A percentile compares a stretch with the other conserved stretches of the same genome.
Conservation (phyloP, 1,140 invertebrate species). For the Calycopis cecrops region DNA sequence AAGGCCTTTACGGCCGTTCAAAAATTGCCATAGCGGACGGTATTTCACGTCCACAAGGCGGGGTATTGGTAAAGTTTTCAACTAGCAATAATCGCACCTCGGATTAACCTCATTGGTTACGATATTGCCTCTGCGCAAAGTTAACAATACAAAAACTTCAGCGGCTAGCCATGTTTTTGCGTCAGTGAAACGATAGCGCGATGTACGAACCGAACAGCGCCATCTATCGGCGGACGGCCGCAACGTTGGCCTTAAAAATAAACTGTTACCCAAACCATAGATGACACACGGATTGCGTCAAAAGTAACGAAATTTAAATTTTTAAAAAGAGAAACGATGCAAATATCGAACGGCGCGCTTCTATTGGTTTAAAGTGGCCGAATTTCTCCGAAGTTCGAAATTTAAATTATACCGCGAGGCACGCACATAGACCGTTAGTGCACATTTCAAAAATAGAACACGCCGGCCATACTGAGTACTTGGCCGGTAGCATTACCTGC, state of each 20-base stretch:
- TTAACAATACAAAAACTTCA: slow-evolving; percentile 44
- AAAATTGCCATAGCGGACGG: slow-evolving; percentile 35
- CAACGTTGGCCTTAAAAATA: background rate
- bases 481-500: slow-evolving; percentile 59
- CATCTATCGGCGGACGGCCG: slow-evolving; percentile 29
- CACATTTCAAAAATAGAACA: slow-evolving; percentile 72
- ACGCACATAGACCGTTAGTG: slow-evolving; percentile 64
- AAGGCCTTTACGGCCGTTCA: slow-evolving; percentile 33
- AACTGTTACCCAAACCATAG: slow-evolving; percentile 12
- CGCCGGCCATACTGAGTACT: slow-evolving; percentile 64
- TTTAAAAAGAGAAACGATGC: slow-evolving; percentile 63
- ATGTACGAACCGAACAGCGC: slow-evolving; percentile 29
- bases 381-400: slow-evolving; percentile 71
- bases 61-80: slow-evolving; percentile 87
- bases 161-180: slow-evolving; percentile 3
- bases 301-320: slow-evolving; percentile 41
- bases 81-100: slow-evolving; percentile 93
- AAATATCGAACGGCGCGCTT: slow-evolving; percentile 24
- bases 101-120: slow-evolving; percentile 91
- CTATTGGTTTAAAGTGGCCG: slow-evolving; percentile 46
- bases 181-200: slow-evolving; percentile 29
- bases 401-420: slow-evolving; percentile 64
- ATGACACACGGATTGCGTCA: slow-evolving; percentile 18
- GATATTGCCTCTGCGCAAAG: slow-evolving; percentile 88
- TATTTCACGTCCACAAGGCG: slow-evolving; percentile 34